Base-by-base conservation (phyloP, 2,113 vertebrate species). In the Perognathus longimembris region DNA sequence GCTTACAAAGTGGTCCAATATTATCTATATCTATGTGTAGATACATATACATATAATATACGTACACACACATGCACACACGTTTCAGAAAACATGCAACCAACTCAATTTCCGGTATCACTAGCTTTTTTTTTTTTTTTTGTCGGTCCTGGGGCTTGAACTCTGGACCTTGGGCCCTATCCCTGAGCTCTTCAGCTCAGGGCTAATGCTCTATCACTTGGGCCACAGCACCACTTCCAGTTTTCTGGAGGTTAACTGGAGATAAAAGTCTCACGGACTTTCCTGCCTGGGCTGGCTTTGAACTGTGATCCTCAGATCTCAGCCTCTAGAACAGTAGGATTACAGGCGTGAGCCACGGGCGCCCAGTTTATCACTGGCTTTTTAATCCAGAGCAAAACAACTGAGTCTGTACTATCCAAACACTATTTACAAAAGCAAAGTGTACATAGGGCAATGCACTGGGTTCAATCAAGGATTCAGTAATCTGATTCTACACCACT, bases 351-450 rank as follows among this genome's bases (percentile, higher is more conserved):
- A n/a, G n/a, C n/a, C n/a, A n/a, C n/a, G n/a, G n/a, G n/a, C n/a
- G n/a, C n/a, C n/a, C n/a, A n/a, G n/a, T n/a, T n/a, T 77, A 64
- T 88, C 59, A 70, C 2, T 77, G 1, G 8, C 9, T 22, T 61
- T 61, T 61, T 61, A 36, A 92, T 54, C 20, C 71, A 80, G 89
- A 87, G 42, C 34, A 82, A 90, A 92, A 93, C 59, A 80, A 57
- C 86, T 80, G 82, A 12, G 17, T 66, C 36, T 78, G 57, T 57
- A 42, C 7, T n/a, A 18, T 91, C 92, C 69, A 95, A 79, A 90
- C 79, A 11, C 42, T 85, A 36, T 22, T 94, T 34, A 61, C 81
- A 50, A 76, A 86, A 85, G 14, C 76, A 88, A 81, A 54, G 50
- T 54, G 50, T 54, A 54, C 50, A 54, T 54, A 92, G 30, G 30